A percentile compares a stretch with the other conserved stretches of the same genome.
Conservation (phyloP, 1,140 invertebrate species). For the Prorops nasuta region DNA sequence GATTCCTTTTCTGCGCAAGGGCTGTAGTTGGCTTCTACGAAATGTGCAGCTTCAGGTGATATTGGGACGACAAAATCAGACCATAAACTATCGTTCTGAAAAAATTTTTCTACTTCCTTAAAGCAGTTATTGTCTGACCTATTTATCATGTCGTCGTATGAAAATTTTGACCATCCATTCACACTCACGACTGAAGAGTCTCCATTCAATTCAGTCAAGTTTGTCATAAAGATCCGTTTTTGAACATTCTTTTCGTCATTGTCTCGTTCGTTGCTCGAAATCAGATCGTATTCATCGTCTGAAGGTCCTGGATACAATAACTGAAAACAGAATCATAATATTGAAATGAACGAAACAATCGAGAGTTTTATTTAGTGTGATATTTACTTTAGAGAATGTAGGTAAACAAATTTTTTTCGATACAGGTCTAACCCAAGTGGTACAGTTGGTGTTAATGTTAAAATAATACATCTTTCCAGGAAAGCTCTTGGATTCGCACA, state of each 20-base stretch:
- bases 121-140: too few species aligned
- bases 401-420: neutral
- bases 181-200: neutral
- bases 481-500: constrained; percentile 23
- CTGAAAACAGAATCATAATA: neutral
- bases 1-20: neutral
- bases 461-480: constrained; percentile 17
- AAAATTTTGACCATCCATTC: neutral
- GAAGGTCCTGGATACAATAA: neutral
- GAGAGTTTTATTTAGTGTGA: neutral
- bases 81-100: neutral
- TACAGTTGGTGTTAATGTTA: constrained; percentile 18
- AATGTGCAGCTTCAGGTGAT: neutral
- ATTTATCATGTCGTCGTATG: neutral
- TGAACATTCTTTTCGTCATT: neutral
- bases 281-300: neutral
- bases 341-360: neutral
- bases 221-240: neutral
- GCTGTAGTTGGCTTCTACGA: neutral
- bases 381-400: neutral
- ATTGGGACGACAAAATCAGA: neutral
- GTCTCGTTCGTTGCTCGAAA: neutral
- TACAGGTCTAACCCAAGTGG: constrained; percentile 22
- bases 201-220: neutral
- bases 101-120: neutral